These are phyloP conservation scores for Horisme vitalbata DNA, from an alignment of 2,888 invertebrate species.

Conservation along the genomic window DNA sequence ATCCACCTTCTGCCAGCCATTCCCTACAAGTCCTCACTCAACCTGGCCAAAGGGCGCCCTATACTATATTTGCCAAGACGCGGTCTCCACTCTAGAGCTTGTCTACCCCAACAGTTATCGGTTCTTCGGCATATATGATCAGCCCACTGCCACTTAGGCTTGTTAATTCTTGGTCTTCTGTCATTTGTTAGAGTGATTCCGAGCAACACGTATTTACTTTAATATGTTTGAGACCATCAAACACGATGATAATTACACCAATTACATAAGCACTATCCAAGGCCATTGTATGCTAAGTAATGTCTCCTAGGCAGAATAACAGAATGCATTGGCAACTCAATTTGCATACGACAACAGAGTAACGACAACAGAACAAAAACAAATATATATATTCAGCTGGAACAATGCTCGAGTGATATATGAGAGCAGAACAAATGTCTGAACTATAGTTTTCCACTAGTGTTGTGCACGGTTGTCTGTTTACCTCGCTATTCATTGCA, in stretches of 20 bases:
- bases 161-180: too few relatives aligned
- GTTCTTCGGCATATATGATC: too few relatives aligned
- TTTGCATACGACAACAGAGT: conserved; percentile 28
- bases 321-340: conserved; percentile 29
- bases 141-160: too few relatives aligned
- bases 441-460: conserved; percentile 46
- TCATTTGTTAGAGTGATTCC: too few relatives aligned
- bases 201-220: too few relatives aligned
- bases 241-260: neutral
- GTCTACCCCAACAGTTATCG: too few relatives aligned
- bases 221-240: neutral
- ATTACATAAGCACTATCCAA: conserved; percentile 6
- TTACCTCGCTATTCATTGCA: conserved; percentile 31
- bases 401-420: conserved; percentile 27
- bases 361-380: too few relatives aligned
- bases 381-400: conserved; percentile 30
- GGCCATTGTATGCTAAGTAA: conserved; percentile 8
- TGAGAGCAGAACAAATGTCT: conserved; percentile 38
- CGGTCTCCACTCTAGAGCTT: too few relatives aligned
- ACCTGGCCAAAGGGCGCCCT: too few relatives aligned
- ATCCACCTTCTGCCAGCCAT: too few relatives aligned
- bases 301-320: conserved; percentile 5
- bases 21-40: too few relatives aligned
- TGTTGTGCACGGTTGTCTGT: conserved; percentile 42
- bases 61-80: too few relatives aligned